Percentiles rank a stretch among this genome's conserved stretches.
phyloP scores from a whole-genome alignment of 2,797 vertebrate genomes.

The Sparus aurata region DNA sequence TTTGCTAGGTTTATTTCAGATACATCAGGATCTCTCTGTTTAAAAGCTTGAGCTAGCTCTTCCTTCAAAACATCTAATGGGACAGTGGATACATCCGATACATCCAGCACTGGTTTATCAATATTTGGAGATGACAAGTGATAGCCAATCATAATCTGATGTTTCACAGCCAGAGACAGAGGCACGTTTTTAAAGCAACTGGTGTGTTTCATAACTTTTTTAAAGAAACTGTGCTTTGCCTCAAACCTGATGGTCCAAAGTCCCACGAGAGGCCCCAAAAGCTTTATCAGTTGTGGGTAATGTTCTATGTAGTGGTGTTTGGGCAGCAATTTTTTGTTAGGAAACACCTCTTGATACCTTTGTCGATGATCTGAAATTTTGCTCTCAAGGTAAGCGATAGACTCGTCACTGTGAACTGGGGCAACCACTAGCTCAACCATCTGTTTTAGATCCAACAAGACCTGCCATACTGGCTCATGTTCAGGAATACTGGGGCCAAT shows the following conservation, averaged over 20 bases:
- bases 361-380: slow-evolving; percentile 23
- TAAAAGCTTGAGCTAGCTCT: slow-evolving; percentile 22
- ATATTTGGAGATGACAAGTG: slow-evolving; percentile 30
- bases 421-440: slow-evolving; percentile 9
- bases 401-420: not conserved
- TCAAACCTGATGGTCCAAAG: slow-evolving; percentile 32
- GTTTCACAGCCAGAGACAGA: slow-evolving; percentile 34
- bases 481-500: slow-evolving; percentile 17
- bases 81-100: slow-evolving; percentile 12
- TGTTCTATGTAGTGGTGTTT: slow-evolving; percentile 32
- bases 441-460: slow-evolving; percentile 19
- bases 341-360: slow-evolving; percentile 20
- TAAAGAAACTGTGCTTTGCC: slow-evolving; percentile 27
- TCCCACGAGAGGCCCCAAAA: slow-evolving; percentile 7
- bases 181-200: slow-evolving; percentile 40
- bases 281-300: slow-evolving; percentile 3
- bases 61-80: slow-evolving; percentile 21
- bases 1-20: slow-evolving; percentile 42
- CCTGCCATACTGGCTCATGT: slow-evolving; percentile 10
- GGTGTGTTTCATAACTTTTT: slow-evolving; percentile 26
- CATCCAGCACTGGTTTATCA: slow-evolving; percentile 25
- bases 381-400: slow-evolving; percentile 11
- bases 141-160: slow-evolving; percentile 47
- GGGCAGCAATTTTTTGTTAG: slow-evolving; percentile 14
- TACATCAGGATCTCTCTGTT: slow-evolving; percentile 20